Evolutionary conservation across 1,140 invertebrate genomes (phyloP).

Genomic region (Nasonia longicornis): DNA sequence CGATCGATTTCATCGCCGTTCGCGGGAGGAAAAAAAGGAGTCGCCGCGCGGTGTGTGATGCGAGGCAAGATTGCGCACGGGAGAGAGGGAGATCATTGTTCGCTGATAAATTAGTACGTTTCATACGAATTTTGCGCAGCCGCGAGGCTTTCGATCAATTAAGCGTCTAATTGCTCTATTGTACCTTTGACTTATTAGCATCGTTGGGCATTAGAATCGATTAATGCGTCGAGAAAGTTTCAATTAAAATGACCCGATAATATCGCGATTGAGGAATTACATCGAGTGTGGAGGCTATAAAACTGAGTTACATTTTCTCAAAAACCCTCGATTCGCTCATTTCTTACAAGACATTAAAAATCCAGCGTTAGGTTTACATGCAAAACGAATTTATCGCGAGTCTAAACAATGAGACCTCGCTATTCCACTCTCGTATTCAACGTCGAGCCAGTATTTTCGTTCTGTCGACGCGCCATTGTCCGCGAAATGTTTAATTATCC

Average conservation of each 20-base stretch:
- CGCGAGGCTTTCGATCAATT: constrained; percentile 20
- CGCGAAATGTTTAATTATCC: constrained; percentile 45
- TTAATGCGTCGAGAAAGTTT: background rate
- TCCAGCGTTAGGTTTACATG: background rate
- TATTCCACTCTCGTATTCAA: constrained; percentile 19
- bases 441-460: constrained; percentile 38
- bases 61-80: constrained; percentile 8
- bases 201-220: background rate
- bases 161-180: constrained; percentile 25
- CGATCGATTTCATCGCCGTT: constrained; percentile 28
- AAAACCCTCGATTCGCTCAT: background rate
- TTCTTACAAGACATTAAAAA: background rate
- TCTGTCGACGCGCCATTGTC: constrained; percentile 30
- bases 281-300: background rate
- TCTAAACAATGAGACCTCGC: constrained; percentile 28
- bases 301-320: too few species aligned
- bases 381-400: background rate
- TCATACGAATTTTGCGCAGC: background rate
- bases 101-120: constrained; percentile 34
- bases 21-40: constrained; percentile 8
- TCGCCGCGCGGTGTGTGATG: background rate
- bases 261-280: background rate
- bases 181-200: background rate
- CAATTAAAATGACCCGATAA: background rate
- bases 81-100: constrained; percentile 36